Conservation (phyloP, 2,888 invertebrate genomes). For the Gymnosoma rotundatum region DNA sequence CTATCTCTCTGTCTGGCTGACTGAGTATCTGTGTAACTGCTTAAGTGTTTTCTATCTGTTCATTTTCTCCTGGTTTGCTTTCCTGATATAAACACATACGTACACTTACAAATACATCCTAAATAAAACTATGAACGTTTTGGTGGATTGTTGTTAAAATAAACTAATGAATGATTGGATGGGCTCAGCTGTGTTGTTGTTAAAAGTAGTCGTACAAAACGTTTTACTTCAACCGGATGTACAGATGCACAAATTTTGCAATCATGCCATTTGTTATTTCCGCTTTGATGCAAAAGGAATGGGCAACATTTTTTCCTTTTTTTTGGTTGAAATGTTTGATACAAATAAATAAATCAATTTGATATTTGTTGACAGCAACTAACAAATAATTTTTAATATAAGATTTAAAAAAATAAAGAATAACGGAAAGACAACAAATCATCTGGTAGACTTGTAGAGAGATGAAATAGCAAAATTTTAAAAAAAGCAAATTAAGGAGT, state of each 20-base stretch:
- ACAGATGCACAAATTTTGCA: constrained; percentile 68
- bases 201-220: constrained; percentile 52
- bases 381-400: constrained; percentile 8
- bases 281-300: constrained; percentile 68
- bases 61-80: constrained; percentile 32
- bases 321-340: constrained; percentile 53
- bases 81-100: background rate
- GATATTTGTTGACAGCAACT: constrained; percentile 63
- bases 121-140: background rate
- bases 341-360: constrained; percentile 68
- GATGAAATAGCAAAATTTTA: background rate
- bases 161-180: constrained; percentile 1
- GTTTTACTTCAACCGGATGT: constrained; percentile 64
- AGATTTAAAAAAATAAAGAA: background rate
- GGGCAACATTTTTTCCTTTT: constrained; percentile 60
- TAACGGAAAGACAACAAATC: constrained; percentile 29
- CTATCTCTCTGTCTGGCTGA: too few species aligned
- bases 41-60: constrained; percentile 22
- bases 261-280: constrained; percentile 70
- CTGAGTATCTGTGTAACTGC: background rate
- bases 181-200: constrained; percentile 58
- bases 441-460: constrained; percentile 8
- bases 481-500: too few species aligned
- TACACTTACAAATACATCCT: background rate
- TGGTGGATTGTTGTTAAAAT: constrained; percentile 16